phyloP scores from a whole-genome alignment of 2,888 invertebrate species.

The Mesorhabditis spiculigera region DNA sequence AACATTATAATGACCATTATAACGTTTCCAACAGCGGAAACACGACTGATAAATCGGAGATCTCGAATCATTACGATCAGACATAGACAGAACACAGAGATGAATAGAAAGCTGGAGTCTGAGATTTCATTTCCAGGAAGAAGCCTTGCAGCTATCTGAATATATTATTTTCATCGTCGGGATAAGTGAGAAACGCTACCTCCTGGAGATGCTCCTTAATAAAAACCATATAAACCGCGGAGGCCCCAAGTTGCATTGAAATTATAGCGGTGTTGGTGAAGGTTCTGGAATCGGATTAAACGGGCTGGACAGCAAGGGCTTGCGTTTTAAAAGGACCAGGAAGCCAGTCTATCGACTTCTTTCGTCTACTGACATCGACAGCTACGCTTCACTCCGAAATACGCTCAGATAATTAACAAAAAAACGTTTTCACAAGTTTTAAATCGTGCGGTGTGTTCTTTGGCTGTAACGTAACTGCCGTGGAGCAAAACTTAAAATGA shows the following conservation, averaged over 20 bases:
- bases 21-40: slow-evolving; percentile 1
- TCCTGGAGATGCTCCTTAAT: neutral
- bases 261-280: neutral
- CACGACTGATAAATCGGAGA: neutral
- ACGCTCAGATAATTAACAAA: too few relatives aligned
- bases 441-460: too few relatives aligned
- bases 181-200: neutral
- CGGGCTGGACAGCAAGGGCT: too few relatives aligned
- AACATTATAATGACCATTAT: neutral
- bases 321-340: too few relatives aligned
- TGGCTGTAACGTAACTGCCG: too few relatives aligned
- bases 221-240: neutral
- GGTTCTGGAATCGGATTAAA: too few relatives aligned
- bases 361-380: too few relatives aligned
- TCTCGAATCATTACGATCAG: neutral
- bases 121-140: neutral
- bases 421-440: too few relatives aligned
- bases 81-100: neutral
- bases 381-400: too few relatives aligned
- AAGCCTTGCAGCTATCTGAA: too few relatives aligned
- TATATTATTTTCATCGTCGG: too few relatives aligned
- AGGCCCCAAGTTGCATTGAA: neutral
- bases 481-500: neutral
- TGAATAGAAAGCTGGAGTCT: neutral
- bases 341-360: too few relatives aligned